Base-by-base conservation (phyloP, 2,888 invertebrate genomes). In the Phalera bucephala region DNA sequence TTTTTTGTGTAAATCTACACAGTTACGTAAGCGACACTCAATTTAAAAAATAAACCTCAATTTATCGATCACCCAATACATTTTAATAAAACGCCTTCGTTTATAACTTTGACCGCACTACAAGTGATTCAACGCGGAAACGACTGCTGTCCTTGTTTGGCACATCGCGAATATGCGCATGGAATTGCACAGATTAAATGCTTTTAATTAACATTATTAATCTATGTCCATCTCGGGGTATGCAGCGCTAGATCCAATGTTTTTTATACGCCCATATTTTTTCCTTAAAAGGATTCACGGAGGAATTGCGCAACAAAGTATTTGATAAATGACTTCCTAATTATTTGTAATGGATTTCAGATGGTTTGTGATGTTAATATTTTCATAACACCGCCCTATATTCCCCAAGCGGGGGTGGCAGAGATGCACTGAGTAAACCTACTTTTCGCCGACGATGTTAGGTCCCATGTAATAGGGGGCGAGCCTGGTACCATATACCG, bases 41-140 rank as follows among this genome's bases (percentile, higher is more conserved):
- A 17, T 17, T 5, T 17, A 5, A 17, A 17, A 17, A 17, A 3
- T 17, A 17, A 3, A 5, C 5, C 5, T 17, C 17, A 17, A 17
- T 17, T 17, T 17, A n/a, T n/a, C n/a, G n/a, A n/a, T n/a, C n/a
- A n/a, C n/a, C n/a, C n/a, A n/a, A n/a, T n/a, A n/a, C n/a, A n/a
- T 17, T 17, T 7, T 8, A 1, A 17, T 33, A 7, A 14, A 43
- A 46, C 34, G 52, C 32, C 41, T 33, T 20, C 14, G 35, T 40
- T 53, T 44, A 20, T 64, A 14, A 41, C 69, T 64, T 71, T 51
- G 30, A 25, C 52, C 56, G 54, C 46, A 48, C 45, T 34, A 44
- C 43, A 14, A 69, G 52, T 86, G 84, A 85, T 71, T 84, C 86
- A 88, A 88, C 78, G 62, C 86, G 88, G 88, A 88, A 88, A 80